Base-by-base conservation (phyloP, 2,888 invertebrate species). In the Agrotis clavis region DNA sequence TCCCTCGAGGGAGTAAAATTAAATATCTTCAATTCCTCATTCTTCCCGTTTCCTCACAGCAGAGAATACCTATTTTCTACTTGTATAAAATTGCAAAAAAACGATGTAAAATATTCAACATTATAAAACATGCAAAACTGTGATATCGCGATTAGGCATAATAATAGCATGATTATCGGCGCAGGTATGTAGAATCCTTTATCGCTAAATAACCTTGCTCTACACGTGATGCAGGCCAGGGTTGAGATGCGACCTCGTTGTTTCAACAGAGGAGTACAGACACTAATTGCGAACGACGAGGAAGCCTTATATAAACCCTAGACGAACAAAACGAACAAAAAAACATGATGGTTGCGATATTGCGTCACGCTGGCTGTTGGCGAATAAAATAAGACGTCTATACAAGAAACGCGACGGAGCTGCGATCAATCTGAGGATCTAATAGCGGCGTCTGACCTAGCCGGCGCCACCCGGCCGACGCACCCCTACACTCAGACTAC, bases 341-440 rank as follows among this genome's bases (percentile, higher is more conserved):
- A 88, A 84, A 79, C 81, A 77, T 67, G 71, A 80, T 86, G 77
- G 74, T 84, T 86, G 62, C 60, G 66, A 70, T 79, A 79, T 79
- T 76, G 72, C 82, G 85, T 84, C 86, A 86, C 76, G 63, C 72
- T 79, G 50, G 87, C 86, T 85, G 87, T 86, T 86, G 85, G 79
- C 73, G 81, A 84, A 89, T 88, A 87, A 89, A 89, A 88, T 88
- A 87, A 90, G 87, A 86, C 85, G 82, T 84, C 82, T 84, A 74
- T 91, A 90, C 89, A 87, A 88, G 91, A 90, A 90, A 87, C 87
- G 90, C 91, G 92, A 92, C 92, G 87, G 90, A 91, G 92, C 85
- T 90, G 85, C 94, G 94, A 95, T 95, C 95, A 95, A 94, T 95
- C 94, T 93, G 91, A 90, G 91, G 90, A 87, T 91, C 89, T 93